Evolutionary conservation across 2,113 vertebrate species (phyloP).

Genomic region (Hipposideros armiger): DNA sequence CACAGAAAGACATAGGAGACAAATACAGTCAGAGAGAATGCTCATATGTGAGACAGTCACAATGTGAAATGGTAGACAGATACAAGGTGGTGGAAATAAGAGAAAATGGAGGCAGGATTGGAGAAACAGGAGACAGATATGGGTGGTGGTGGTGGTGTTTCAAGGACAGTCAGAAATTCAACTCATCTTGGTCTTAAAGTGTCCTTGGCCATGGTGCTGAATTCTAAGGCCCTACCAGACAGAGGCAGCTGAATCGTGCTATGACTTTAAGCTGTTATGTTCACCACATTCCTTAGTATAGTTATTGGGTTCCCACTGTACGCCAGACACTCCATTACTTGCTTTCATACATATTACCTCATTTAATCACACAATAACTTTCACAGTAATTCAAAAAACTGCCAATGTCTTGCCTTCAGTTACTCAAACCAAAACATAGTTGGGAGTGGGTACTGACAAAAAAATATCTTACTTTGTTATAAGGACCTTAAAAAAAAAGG

Average conservation of each 20-base stretch:
- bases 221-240: not conserved
- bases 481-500: not conserved
- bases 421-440: not conserved
- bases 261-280: not conserved
- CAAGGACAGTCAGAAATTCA: not conserved
- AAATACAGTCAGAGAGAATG: not conserved
- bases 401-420: not conserved
- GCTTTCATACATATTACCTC: not conserved
- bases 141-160: no score
- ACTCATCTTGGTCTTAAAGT: not conserved
- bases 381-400: not conserved
- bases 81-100: not conserved
- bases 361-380: not conserved
- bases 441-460: not conserved
- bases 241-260: not conserved
- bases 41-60: not conserved
- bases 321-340: not conserved
- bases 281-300: not conserved
- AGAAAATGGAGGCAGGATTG: not conserved
- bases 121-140: not conserved
- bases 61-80: not conserved
- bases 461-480: not conserved
- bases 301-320: not conserved
- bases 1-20: not conserved
- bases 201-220: conserved; percentile 64